A percentile compares a stretch with the other conserved stretches of the same genome.
phyloP scores from a whole-genome alignment of 1,140 invertebrate genomes.

The Listronotus bonariensis region DNA sequence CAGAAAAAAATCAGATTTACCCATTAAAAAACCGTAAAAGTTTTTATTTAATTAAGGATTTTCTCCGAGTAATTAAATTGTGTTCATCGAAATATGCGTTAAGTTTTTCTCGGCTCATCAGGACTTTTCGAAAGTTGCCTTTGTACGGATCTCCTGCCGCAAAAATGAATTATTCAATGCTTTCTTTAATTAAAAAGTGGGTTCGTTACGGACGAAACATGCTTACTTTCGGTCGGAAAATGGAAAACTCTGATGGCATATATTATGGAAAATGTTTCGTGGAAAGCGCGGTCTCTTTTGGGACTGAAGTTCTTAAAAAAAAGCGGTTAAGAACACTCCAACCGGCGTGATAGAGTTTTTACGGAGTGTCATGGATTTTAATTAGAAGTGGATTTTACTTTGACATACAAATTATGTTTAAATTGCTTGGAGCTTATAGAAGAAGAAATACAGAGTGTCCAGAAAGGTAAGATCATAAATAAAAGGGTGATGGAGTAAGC shows the following conservation, averaged over 20 bases:
- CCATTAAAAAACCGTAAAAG: constrained; percentile 29
- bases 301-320: constrained; percentile 7
- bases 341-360: background rate
- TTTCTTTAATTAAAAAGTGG: constrained; percentile 41
- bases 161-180: constrained; percentile 40
- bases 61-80: constrained; percentile 31
- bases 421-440: too few species aligned
- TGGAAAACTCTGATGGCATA: constrained; percentile 35
- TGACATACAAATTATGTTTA: constrained; percentile 8
- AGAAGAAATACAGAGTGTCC: too few species aligned
- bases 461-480: too few species aligned
- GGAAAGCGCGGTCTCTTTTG: background rate
- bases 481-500: too few species aligned
- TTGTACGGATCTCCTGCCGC: constrained; percentile 26
- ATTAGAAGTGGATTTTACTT: constrained; percentile 8
- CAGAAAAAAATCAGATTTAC: constrained; percentile 23
- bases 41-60: constrained; percentile 37
- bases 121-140: constrained; percentile 18
- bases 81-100: constrained; percentile 35
- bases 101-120: constrained; percentile 37
- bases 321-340: background rate
- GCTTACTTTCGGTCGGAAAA: constrained; percentile 32
- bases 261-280: constrained; percentile 11
- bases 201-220: constrained; percentile 37
- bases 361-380: constrained; percentile 11